Conservation (phyloP, 2,797 vertebrate genomes). For the Epinephelus coioides region DNA sequence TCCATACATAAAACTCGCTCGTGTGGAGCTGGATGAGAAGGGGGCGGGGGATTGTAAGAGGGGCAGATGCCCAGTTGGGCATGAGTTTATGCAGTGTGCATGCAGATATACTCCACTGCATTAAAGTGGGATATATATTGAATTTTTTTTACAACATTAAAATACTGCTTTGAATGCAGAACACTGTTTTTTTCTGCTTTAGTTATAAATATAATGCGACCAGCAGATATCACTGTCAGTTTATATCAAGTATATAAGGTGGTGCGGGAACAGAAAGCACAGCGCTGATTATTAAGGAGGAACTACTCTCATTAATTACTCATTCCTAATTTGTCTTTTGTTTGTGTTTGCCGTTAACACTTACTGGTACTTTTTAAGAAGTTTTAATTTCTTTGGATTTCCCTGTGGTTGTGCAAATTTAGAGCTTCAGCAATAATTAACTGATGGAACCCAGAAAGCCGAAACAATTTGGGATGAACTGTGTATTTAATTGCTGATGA, state of each 20-base stretch:
- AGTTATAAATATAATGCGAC: no score
- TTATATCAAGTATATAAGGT: not conserved
- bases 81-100: no score
- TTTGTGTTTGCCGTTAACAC: not conserved
- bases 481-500: slow-evolving; percentile 41
- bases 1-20: no score
- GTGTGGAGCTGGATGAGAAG: no score
- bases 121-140: no score
- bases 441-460: not conserved
- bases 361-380: not conserved
- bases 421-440: not conserved
- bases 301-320: not conserved
- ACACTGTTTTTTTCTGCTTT: no score
- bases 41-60: no score
- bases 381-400: not conserved
- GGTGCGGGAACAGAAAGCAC: not conserved
- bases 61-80: no score
- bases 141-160: no score
- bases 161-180: no score
- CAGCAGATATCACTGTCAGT: not conserved
- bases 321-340: not conserved
- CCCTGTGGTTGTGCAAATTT: not conserved
- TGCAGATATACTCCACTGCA: no score
- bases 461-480: not conserved
- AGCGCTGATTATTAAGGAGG: not conserved